phyloP scores from a whole-genome alignment of 2,888 invertebrate genomes.

The Hedychridium roseum region DNA sequence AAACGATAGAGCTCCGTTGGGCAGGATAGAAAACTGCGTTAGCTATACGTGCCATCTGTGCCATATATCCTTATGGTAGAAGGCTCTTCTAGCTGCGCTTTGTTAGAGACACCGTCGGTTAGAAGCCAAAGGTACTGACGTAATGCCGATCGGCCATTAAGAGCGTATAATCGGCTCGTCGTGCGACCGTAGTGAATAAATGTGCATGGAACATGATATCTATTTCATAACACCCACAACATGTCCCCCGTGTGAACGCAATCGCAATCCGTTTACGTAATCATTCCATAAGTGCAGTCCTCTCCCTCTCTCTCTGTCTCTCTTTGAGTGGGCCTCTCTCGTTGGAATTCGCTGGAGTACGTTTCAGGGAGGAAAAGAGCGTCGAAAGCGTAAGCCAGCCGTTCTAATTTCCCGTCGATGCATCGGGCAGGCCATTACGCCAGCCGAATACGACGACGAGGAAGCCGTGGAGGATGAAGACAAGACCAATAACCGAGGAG shows the following conservation, averaged over 20 bases:
- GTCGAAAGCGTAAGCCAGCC: constrained; percentile 25
- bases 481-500: background rate
- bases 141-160: background rate
- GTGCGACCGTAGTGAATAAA: constrained; percentile 21
- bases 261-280: constrained; percentile 50
- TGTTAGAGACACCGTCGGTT: too few species aligned
- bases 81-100: too few species aligned
- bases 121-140: background rate
- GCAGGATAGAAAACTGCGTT: too few species aligned
- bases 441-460: constrained; percentile 1
- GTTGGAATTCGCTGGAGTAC: too few species aligned
- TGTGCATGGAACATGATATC: constrained; percentile 56
- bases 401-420: constrained; percentile 32
- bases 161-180: constrained; percentile 3
- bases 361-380: constrained; percentile 23
- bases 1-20: too few species aligned
- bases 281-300: constrained; percentile 21
- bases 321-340: too few species aligned
- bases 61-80: too few species aligned
- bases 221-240: constrained; percentile 62
- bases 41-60: too few species aligned
- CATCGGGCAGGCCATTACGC: constrained; percentile 1
- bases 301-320: background rate
- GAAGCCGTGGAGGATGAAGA: constrained; percentile 17
- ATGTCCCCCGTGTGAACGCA: constrained; percentile 60